Evolutionary conservation across 2,113 vertebrate genomes (phyloP), one percentile per base, ranked within the genome.

Genomic region (Maccullochella peelii): DNA sequence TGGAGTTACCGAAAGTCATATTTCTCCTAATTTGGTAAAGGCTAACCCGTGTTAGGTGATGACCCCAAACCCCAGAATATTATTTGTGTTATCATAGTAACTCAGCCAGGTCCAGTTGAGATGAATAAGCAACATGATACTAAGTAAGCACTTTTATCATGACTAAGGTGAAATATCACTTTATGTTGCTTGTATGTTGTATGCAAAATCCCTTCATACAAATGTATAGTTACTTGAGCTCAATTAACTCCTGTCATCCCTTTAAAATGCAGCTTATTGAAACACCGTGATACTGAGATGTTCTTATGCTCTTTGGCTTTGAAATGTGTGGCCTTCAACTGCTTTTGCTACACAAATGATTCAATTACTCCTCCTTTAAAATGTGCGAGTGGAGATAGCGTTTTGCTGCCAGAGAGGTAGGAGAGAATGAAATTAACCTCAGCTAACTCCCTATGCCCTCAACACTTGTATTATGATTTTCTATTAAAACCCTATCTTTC

Each of bases 331-430:
- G 92, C 85, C 92, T 91, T 92, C 83, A 88, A 89, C 89, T 88
- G 83, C 87, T 81, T 90, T 89, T 84, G 79, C 80, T 70, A 63
- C 76, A 89, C 86, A 93, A 93, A 94, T 92, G 74, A 93, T 94
- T 94, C 86, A 94, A 93, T 94, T 94, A 93, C 85, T 89, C 65
- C 83, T 90, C 73, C 82, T 91, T 92, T 91, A 88, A 92, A 94
- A 91, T 88, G 91, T 93, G 92, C 63, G 18, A 80, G 87, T 5
- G 2, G 65, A 92, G 94, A 94, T 94, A 93, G 77, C n/a, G 65
- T 54, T 92, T 82, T 69, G 74, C 77, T 84, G 77, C 85, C 75
- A 83, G 86, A 91, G 76, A 88, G 80, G 55, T 84, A 84, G 88
- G 80, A 87, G 82, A 82, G 88, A 93, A 91, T 89, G 79, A 92